Evolutionary conservation across 2,797 vertebrate genomes (phyloP).

Genomic region (Catostomus latipinnis): DNA sequence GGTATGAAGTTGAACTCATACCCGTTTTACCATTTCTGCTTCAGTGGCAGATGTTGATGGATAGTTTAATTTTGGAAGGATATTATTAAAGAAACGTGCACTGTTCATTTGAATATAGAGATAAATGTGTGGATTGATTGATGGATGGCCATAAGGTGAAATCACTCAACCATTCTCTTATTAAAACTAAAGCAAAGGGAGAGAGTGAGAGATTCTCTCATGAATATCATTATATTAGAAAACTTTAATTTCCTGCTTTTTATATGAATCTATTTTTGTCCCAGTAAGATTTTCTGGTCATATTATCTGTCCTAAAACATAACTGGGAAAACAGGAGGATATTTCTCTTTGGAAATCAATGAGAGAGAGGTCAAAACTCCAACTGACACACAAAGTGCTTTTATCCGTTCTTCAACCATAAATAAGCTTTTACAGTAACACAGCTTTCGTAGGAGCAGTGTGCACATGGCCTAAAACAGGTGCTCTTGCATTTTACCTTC

Average conservation of each 20-base stretch:
- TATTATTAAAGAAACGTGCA: constrained; percentile 66
- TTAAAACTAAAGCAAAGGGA: constrained; percentile 74
- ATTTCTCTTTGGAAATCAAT: constrained; percentile 26
- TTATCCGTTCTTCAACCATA: background rate
- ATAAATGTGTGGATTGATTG: constrained; percentile 73
- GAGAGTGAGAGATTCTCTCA: constrained; percentile 73
- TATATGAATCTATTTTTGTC: constrained; percentile 74
- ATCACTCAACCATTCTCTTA: constrained; percentile 74
- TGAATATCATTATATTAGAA: constrained; percentile 79
- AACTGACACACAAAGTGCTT: constrained; percentile 1
- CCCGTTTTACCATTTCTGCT: constrained; percentile 9
- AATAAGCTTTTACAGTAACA: constrained; percentile 11
- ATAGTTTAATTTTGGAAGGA: constrained; percentile 47
- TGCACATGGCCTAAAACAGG: constrained; percentile 2
- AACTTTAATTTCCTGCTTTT: constrained; percentile 84
- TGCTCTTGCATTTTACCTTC: background rate
- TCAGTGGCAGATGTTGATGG: constrained; percentile 46
- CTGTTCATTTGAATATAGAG: constrained; percentile 66
- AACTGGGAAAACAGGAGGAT: constrained; percentile 23
- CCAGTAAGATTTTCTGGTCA: constrained; percentile 8
- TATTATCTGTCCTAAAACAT: constrained; percentile 39
- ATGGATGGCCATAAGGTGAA: constrained; percentile 74
- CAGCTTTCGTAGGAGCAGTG: constrained; percentile 6
- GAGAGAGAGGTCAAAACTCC: background rate
- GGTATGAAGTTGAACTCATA: constrained; percentile 7